Base-by-base conservation (phyloP, 2,888 invertebrate species). In the Nomada flava region DNA sequence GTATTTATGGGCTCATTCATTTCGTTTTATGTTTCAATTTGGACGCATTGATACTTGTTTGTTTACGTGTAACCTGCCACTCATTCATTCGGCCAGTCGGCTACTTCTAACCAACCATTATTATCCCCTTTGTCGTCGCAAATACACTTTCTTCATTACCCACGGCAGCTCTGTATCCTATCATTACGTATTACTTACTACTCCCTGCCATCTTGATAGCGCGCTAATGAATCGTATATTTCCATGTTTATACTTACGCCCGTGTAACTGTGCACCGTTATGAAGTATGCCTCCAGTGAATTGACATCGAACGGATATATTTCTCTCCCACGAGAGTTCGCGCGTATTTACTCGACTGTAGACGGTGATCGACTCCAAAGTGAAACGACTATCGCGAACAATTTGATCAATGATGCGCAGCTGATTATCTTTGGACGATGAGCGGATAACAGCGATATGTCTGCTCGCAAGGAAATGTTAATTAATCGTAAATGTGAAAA, bases 31-130 rank as follows among this genome's bases (percentile, higher is more conserved):
- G 93, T 93, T 93, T 93, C 92, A 93, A 93, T 93, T 93, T 92
- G 92, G 92, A 93, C 92, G 91, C 92, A 93, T 93, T 92, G 92
- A 93, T 93, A 93, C 91, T 93, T 92, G 92, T 92, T 93, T 93
- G 93, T 93, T 92, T 92, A 93, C 93, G 92, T 89, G 87, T 77
- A 83, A 80, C 65, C 79, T 84, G 80, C 76, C 85, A 85, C 67
- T 81, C 83, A 76, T 76, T 84, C 85, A 83, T 83, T 80, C 87
- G 84, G 73, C 85, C 79, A 73, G 67, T 59, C 80, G 52, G 74
- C 78, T 60, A 88, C 86, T 86, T 85, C 89, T 89, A 89, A 89
- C 87, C 90, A 88, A 74, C 90, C 91, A 89, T 92, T 92, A 92
- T 92, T 91, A 91, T 91, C 88, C 88, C 89, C 89, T 88, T 90